Conservation (phyloP, 2,113 vertebrate genomes). For the Phylloscopus whistleri region DNA sequence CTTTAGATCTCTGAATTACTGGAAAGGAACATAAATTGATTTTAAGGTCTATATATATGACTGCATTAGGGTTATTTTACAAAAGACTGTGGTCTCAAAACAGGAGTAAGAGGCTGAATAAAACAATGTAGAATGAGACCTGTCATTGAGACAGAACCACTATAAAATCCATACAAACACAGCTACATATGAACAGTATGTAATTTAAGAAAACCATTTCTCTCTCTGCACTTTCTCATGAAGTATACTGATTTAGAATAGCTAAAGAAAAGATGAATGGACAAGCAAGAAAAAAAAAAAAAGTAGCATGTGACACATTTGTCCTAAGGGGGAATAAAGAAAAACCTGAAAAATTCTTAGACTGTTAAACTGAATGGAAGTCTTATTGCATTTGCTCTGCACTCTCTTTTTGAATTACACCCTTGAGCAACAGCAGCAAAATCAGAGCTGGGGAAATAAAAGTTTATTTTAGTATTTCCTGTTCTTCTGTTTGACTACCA, state of each 20-base stretch:
- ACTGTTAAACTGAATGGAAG: conserved; percentile 5
- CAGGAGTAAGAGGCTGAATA: not conserved
- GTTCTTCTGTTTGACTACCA: not conserved
- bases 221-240: not conserved
- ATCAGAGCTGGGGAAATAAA: not conserved
- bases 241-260: not conserved
- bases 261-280: not conserved
- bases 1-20: not conserved
- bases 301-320: not conserved
- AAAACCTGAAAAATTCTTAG: not conserved
- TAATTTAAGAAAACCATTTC: not conserved
- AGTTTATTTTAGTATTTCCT: not conserved
- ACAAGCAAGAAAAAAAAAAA: not conserved
- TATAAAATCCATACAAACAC: not conserved
- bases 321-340: not conserved
- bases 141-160: not conserved
- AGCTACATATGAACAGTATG: not conserved
- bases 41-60: not conserved
- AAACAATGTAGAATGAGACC: not conserved
- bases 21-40: not conserved
- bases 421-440: conserved; percentile 12
- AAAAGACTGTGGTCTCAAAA: not conserved
- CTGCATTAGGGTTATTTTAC: not conserved
- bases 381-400: not conserved
- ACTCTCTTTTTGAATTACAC: not conserved